Base-by-base conservation (phyloP, 2,888 invertebrate genomes). In the Homarus gammarus region DNA sequence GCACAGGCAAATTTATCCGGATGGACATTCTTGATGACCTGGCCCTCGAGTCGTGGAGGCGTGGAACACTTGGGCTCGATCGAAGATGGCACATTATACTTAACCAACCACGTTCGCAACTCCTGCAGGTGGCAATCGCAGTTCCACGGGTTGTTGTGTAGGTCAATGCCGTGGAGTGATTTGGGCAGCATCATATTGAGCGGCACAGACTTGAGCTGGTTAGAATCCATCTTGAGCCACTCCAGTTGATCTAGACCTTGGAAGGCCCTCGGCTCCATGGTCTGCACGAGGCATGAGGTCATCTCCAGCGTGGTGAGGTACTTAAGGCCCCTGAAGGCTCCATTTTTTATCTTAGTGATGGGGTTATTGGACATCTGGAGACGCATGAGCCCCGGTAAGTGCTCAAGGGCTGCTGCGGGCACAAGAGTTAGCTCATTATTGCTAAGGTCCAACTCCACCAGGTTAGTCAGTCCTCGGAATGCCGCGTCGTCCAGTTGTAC, bases 131-230 rank as follows among this genome's bases (percentile, higher is more conserved):
- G 96, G 93, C 98, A 98, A 93, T 98, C 97, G 93, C 98, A 98
- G 91, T 96, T 95, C 98, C 97, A 98, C 0, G 97, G 97, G 94
- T 98, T 98, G 92, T 97, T 97, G 92, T 97, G 97, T 92, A 98
- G 94, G 93, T 97, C 97, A 92, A 98, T 96, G 75, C 96, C 97
- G 93, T 97, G 96, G 78, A 98, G 95, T 1, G 84, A 87, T n/a
- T 90, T 82, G 1, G 90, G 89, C 18, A 92, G 85, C 79, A 84
- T 84, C 38, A 88, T 83, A 56, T 88, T 83, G n/a, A 75, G 88
- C 27, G 88, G 88, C 31, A 88, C 68, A 2, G 88, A 84, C 36
- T 75, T 79, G 12, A 92, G 87, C 22, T 91, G 93, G 94, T 97
- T 97, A 93, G 95, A 94, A 88, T 96, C 96, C 91, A 98, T 94